Percentiles rank a stretch among this genome's conserved stretches.
Evolutionary conservation across 2,113 vertebrate genomes (phyloP).

Genomic region (Chamaea fasciata): DNA sequence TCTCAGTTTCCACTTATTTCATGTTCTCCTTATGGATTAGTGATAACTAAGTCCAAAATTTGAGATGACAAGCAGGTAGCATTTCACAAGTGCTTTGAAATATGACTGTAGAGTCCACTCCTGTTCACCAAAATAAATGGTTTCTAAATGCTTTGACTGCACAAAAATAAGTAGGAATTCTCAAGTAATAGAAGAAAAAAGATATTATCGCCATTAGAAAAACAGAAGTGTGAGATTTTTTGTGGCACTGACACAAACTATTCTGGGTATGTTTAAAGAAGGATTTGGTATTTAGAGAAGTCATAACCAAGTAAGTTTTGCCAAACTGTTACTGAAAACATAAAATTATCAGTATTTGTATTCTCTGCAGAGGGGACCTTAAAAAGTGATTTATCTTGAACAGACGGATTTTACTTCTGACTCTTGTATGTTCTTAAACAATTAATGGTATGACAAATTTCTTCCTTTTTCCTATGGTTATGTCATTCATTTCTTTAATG

Average conservation of each 20-base stretch:
- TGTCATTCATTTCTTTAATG: neutral
- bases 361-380: neutral
- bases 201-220: neutral
- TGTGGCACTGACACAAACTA: neutral
- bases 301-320: neutral
- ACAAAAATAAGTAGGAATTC: neutral
- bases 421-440: neutral
- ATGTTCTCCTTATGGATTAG: neutral
- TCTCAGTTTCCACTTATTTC: neutral
- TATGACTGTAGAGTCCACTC: neutral
- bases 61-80: neutral
- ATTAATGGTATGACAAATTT: neutral
- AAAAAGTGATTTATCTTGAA: neutral
- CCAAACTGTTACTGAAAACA: neutral
- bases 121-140: accelerated
- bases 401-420: neutral
- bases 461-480: neutral
- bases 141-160: neutral
- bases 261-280: neutral
- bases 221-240: neutral
- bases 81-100: neutral
- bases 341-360: neutral
- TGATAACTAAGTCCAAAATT: neutral
- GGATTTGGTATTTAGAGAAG: neutral
- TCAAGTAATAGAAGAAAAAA: neutral